Conservation (phyloP, 2,113 vertebrate species). For the Petroica traversi region DNA sequence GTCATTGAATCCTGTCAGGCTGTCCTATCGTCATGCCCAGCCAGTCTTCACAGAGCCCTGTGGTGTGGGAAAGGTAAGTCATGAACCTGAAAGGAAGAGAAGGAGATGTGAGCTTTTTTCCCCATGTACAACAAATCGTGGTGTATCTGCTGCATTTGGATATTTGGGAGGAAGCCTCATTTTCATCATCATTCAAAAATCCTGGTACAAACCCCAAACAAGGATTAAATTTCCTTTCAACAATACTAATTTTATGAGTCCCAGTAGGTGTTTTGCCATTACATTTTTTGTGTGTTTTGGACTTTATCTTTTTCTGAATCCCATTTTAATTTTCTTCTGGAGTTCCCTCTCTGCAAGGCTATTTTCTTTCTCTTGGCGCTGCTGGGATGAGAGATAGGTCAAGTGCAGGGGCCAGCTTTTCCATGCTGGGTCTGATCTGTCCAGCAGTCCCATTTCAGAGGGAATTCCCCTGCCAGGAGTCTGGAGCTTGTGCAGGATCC, state of each 20-base stretch:
- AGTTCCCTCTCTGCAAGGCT: not conserved
- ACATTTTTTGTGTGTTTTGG: not conserved
- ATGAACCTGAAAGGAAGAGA: not conserved
- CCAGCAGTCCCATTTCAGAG: not conserved
- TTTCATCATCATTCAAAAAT: not conserved
- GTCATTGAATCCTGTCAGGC: not conserved
- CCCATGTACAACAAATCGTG: accelerated
- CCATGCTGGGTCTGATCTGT: not conserved
- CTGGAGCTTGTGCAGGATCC: not conserved
- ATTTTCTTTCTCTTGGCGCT: not conserved
- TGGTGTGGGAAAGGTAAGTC: not conserved
- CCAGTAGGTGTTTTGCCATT: not conserved
- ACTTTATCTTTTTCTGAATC: not conserved
- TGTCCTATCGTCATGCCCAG: not conserved
- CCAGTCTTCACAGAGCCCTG: not conserved
- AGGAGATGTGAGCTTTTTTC: not conserved
- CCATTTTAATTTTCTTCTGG: not conserved
- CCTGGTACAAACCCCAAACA: not conserved
- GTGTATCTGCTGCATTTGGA: not conserved
- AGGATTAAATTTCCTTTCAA: not conserved
- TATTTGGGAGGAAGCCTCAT: not conserved
- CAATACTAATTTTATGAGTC: not conserved
- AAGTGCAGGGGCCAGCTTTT: not conserved
- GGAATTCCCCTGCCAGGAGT: not conserved
- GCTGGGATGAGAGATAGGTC: not conserved